phyloP scores from a whole-genome alignment of 1,140 invertebrate genomes.

The Diabrotica undecimpunctata region DNA sequence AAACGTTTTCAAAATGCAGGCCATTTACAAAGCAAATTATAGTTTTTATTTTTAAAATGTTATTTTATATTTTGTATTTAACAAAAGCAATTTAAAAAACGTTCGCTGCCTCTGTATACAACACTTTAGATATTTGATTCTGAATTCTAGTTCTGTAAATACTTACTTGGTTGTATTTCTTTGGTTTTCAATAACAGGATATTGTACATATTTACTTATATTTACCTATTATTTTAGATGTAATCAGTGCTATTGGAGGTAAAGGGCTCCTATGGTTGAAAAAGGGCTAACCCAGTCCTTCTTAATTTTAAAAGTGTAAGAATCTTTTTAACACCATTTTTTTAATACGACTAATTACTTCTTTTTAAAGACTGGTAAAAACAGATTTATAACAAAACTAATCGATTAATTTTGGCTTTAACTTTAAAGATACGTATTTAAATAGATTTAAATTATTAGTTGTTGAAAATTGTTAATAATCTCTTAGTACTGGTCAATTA shows the following conservation, averaged over 20 bases:
- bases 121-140: too few species aligned
- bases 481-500: too few species aligned
- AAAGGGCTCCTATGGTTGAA: slow-evolving; percentile 50
- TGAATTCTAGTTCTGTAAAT: not conserved
- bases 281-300: slow-evolving; percentile 37
- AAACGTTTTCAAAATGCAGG: too few species aligned
- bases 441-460: not conserved
- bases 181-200: slow-evolving; percentile 3
- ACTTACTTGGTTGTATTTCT: not conserved
- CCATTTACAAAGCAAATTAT: too few species aligned
- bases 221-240: slow-evolving; percentile 64
- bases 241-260: slow-evolving; percentile 76
- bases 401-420: not conserved
- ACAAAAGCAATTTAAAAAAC: not conserved
- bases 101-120: slow-evolving; percentile 6
- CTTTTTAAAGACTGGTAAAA: not conserved
- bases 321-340: slow-evolving; percentile 39
- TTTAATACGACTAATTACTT: slow-evolving; percentile 30
- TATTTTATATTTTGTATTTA: too few species aligned
- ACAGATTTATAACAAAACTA: not conserved
- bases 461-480: too few species aligned
- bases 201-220: slow-evolving; percentile 34
- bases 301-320: slow-evolving; percentile 43
- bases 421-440: not conserved
- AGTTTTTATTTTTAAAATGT: too few species aligned